These are phyloP conservation scores for Colinus virginianus DNA, from an alignment of 2,113 vertebrate genomes.

Conservation along the genomic window DNA sequence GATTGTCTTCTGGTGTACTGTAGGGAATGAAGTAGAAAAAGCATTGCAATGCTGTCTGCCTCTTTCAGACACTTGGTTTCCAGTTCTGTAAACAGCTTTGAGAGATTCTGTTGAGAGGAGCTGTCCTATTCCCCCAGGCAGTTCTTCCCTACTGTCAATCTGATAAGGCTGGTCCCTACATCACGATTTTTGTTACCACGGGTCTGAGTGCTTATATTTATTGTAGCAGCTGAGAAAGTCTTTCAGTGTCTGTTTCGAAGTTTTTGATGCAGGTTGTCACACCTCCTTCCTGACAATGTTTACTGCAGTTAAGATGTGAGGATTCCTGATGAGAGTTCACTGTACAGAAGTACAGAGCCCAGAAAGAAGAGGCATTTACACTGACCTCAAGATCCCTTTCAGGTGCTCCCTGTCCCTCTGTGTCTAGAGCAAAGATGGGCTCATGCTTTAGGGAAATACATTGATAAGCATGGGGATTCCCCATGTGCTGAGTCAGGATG, in stretches of 20 bases:
- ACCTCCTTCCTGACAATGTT: not conserved
- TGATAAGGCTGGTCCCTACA: not conserved
- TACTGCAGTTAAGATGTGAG: not conserved
- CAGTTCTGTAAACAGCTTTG: not conserved
- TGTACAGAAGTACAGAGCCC: not conserved
- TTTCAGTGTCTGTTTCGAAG: not conserved
- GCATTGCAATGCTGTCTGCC: not conserved
- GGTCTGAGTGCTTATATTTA: not conserved
- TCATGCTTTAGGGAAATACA: rapidly evolving
- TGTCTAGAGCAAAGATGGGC: not conserved
- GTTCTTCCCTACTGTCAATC: not conserved
- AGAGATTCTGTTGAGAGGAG: not conserved
- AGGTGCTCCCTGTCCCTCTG: not conserved
- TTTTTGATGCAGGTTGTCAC: not conserved
- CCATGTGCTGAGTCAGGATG: not conserved
- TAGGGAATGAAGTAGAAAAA: not conserved
- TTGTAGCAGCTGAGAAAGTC: not conserved
- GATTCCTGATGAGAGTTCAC: not conserved
- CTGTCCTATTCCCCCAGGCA: not conserved
- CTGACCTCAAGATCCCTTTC: not conserved
- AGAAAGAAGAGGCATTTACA: not conserved
- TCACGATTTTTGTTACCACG: not conserved
- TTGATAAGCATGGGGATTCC: not conserved
- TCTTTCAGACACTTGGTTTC: not conserved
- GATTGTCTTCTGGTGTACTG: too few relatives aligned